These are phyloP conservation scores for Pachydiplax longipennis DNA, from an alignment of 2,888 invertebrate species.

Conservation along the genomic window DNA sequence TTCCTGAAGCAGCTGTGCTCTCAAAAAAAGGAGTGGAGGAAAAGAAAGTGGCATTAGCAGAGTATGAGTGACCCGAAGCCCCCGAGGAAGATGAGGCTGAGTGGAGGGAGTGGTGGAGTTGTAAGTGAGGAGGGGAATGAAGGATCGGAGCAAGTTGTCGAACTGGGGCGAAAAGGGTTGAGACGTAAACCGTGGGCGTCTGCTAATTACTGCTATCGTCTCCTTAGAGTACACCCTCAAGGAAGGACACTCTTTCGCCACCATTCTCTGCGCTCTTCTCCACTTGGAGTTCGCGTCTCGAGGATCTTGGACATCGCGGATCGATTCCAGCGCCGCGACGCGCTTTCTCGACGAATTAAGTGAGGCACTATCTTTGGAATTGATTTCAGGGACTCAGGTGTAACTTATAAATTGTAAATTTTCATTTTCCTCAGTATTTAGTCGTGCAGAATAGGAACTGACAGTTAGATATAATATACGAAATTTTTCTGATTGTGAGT, in stretches of 20 bases:
- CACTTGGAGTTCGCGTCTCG: background rate
- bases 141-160: background rate
- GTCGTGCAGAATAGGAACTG: too few relatives aligned
- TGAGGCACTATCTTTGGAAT: background rate
- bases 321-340: conserved; percentile 5
- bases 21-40: background rate
- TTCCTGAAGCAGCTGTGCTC: conserved; percentile 8
- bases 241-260: background rate
- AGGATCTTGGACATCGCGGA: conserved; percentile 20
- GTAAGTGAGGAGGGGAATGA: background rate
- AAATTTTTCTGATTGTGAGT: too few relatives aligned
- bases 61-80: background rate
- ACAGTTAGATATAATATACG: too few relatives aligned
- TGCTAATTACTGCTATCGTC: conserved; percentile 44
- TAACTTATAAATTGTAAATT: background rate
- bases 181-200: conserved; percentile 13
- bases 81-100: background rate
- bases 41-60: background rate
- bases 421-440: too few relatives aligned
- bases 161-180: background rate
- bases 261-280: background rate
- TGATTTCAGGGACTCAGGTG: background rate
- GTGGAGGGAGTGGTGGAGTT: background rate
- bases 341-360: background rate
- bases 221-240: conserved; percentile 23